A percentile compares a stretch with the other conserved stretches of the same genome.
Evolutionary conservation across 1,140 invertebrate species (phyloP).

Genomic region (Atta cephalotes): DNA sequence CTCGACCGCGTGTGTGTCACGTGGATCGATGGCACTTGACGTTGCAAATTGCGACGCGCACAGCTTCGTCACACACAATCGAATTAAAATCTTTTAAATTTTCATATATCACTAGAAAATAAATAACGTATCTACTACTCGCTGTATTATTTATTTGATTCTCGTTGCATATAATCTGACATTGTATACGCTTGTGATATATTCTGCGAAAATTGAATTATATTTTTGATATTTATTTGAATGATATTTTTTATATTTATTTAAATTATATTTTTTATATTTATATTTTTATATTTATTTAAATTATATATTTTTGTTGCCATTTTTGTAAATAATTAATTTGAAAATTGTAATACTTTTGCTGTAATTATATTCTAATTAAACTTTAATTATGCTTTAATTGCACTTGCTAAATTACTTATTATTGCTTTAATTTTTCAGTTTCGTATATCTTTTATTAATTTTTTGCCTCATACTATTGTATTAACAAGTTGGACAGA

Average conservation of each 20-base stretch:
- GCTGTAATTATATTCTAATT: background rate
- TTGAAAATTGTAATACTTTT: background rate
- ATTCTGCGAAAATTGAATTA: background rate
- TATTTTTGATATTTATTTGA: background rate
- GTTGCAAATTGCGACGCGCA: background rate
- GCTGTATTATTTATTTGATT: background rate
- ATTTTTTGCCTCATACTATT: background rate
- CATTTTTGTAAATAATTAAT: slow-evolving; percentile 6
- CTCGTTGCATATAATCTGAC: background rate
- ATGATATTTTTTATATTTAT: no score
- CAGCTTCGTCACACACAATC: background rate
- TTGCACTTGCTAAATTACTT: background rate
- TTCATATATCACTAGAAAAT: background rate
- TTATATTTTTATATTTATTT: background rate
- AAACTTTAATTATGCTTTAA: background rate
- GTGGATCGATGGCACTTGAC: slow-evolving; percentile 28
- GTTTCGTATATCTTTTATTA: background rate
- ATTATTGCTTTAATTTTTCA: background rate
- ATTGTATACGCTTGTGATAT: background rate
- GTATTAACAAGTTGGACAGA: background rate
- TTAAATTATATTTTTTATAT: no score
- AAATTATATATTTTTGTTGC: background rate
- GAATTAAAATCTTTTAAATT: slow-evolving; percentile 3
- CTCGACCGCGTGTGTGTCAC: background rate
- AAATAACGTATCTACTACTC: background rate